A percentile compares a stretch with the other conserved stretches of the same genome.
Conservation (phyloP, 1,140 invertebrate genomes). For the Orchestia grillus region DNA sequence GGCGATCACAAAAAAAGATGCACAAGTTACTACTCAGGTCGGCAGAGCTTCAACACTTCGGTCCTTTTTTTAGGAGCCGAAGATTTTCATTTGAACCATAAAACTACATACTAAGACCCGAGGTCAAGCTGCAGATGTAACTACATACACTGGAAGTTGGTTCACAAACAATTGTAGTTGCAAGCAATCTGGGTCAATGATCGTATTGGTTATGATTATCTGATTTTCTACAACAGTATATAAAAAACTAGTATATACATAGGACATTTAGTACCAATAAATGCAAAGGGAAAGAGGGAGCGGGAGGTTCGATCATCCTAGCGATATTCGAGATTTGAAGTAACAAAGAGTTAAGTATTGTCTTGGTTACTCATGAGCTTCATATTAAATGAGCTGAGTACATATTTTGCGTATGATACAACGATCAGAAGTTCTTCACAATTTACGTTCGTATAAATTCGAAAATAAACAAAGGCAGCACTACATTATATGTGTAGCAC, state of each 20-base stretch:
- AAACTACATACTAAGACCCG: not conserved
- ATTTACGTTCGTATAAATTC: not conserved
- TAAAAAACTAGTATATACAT: slow-evolving; percentile 34
- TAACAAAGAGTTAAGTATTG: not conserved
- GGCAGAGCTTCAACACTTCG: not conserved
- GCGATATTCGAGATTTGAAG: not conserved
- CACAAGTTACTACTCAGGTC: not conserved
- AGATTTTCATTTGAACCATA: not conserved
- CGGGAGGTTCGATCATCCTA: not conserved
- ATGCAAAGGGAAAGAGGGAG: not conserved
- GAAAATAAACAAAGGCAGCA: too few species aligned
- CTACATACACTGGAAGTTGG: not conserved
- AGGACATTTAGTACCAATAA: not conserved
- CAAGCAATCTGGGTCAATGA: not conserved
- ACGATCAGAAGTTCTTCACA: not conserved
- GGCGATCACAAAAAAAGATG: not conserved
- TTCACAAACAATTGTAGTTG: not conserved
- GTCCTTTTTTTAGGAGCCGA: not conserved
- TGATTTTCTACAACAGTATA: slow-evolving; percentile 8
- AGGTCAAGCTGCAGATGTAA: not conserved
- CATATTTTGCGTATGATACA: not conserved
- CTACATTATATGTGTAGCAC: too few species aligned
- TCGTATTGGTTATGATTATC: not conserved
- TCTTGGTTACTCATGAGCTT: not conserved
- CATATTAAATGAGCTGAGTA: not conserved